phyloP scores from a whole-genome alignment of 1,140 invertebrate species.

The Apis cerana region DNA sequence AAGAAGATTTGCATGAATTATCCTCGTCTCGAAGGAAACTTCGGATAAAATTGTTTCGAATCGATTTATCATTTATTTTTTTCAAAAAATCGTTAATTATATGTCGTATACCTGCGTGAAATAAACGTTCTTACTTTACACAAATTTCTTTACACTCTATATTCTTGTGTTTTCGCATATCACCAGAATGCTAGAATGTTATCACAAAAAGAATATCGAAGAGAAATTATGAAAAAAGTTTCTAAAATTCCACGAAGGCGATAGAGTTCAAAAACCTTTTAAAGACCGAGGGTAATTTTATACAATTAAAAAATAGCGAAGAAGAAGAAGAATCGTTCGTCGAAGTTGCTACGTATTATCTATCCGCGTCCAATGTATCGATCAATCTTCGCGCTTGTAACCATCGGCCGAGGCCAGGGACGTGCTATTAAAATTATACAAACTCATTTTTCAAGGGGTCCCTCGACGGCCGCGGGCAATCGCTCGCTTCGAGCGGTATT shows the following conservation, averaged over 20 bases:
- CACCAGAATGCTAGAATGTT: no score
- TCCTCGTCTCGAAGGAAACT: neutral
- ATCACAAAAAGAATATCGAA: no score
- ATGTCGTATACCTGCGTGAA: no score
- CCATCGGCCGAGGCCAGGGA: neutral
- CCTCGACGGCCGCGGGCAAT: neutral
- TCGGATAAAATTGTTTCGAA: neutral
- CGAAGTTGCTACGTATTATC: neutral
- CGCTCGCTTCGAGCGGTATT: neutral
- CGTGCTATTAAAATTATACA: conserved; percentile 37
- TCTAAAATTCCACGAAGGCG: no score
- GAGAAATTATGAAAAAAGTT: no score
- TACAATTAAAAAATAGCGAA: neutral
- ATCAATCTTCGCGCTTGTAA: conserved; percentile 23
- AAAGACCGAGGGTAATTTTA: neutral
- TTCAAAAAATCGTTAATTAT: no score
- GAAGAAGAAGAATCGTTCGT: neutral
- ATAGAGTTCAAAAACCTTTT: no score
- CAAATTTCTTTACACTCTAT: no score
- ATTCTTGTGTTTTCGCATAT: no score
- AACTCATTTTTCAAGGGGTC: conserved; percentile 28
- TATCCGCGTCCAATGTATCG: neutral
- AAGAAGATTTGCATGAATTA: neutral
- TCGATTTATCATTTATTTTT: no score
- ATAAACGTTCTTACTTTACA: no score